These are phyloP conservation scores for Merops nubicus DNA, from an alignment of 2,113 vertebrate species.

Conservation along the genomic window DNA sequence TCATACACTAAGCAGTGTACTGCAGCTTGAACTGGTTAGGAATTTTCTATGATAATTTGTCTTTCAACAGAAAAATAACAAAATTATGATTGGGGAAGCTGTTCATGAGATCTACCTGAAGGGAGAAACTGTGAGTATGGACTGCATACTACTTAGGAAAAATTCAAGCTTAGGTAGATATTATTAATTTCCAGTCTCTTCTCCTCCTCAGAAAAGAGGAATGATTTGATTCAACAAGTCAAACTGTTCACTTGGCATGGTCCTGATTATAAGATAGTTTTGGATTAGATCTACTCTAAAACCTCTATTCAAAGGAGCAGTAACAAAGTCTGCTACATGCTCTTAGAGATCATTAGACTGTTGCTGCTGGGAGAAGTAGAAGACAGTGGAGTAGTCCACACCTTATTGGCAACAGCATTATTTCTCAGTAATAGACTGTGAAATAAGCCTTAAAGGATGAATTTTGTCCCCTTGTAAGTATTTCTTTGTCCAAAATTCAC, in stretches of 20 bases:
- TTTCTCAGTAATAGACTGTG: background rate
- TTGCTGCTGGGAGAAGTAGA: background rate
- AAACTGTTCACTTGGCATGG: background rate
- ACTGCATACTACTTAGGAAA: background rate
- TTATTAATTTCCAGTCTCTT: background rate
- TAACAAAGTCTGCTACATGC: fast-evolving
- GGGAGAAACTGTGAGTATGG: background rate
- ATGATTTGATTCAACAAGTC: background rate
- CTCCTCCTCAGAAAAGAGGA: background rate
- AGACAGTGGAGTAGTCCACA: background rate
- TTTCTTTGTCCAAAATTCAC: background rate
- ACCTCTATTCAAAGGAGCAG: background rate
- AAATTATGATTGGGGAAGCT: background rate
- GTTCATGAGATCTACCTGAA: background rate
- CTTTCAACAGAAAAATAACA: background rate
- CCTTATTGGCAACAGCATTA: background rate
- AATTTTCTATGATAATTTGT: background rate
- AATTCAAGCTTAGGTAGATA: background rate
- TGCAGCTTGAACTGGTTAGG: background rate
- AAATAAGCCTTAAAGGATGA: background rate
- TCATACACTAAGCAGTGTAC: background rate
- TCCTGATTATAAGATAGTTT: background rate
- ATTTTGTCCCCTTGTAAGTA: background rate
- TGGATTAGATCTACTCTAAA: background rate
- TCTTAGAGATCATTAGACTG: background rate